Evolutionary conservation across 2,113 vertebrate species (phyloP).

Genomic region (Syngnathus scovelli): DNA sequence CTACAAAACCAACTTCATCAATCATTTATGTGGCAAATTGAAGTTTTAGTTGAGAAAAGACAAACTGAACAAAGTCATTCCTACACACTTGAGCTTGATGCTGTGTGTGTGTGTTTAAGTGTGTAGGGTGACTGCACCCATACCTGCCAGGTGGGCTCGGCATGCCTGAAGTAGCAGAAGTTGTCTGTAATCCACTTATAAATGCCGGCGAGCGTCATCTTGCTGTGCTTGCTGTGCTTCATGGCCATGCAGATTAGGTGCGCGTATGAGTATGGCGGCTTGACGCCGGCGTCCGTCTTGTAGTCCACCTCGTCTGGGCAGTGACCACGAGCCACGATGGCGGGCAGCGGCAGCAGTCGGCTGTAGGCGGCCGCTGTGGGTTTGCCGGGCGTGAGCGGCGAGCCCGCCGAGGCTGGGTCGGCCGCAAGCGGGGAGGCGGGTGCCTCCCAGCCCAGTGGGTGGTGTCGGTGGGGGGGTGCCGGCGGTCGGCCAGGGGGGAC

Average conservation of each 20-base stretch:
- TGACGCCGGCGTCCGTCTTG: conserved; percentile 79
- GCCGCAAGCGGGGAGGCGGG: conserved; percentile 84
- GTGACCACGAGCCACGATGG: conserved; percentile 69
- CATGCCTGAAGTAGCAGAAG: conserved; percentile 92
- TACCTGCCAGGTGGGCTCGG: conserved; percentile 95
- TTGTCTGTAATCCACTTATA: conserved; percentile 97
- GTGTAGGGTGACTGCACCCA: background rate
- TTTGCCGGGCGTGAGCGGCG: conserved; percentile 83
- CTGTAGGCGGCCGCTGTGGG: conserved; percentile 81
- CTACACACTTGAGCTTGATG: conserved; percentile 13
- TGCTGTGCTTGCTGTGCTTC: conserved; percentile 85
- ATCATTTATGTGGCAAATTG: conserved; percentile 68
- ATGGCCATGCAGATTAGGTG: conserved; percentile 97
- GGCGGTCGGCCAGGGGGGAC: conserved; percentile 70
- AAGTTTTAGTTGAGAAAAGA: conserved; percentile 39
- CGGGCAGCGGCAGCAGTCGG: conserved; percentile 54
- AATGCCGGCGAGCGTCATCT: conserved; percentile 91
- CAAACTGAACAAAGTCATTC: background rate
- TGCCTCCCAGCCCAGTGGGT: conserved; percentile 66
- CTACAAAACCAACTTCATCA: conserved; percentile 58
- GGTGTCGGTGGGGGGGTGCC: conserved; percentile 66
- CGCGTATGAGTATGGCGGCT: conserved; percentile 90
- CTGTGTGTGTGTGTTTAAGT: background rate
- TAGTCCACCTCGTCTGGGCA: conserved; percentile 86
- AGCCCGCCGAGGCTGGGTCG: conserved; percentile 82